Evolutionary conservation across 1,140 invertebrate species (phyloP).

Genomic region (Nasonia longicornis): DNA sequence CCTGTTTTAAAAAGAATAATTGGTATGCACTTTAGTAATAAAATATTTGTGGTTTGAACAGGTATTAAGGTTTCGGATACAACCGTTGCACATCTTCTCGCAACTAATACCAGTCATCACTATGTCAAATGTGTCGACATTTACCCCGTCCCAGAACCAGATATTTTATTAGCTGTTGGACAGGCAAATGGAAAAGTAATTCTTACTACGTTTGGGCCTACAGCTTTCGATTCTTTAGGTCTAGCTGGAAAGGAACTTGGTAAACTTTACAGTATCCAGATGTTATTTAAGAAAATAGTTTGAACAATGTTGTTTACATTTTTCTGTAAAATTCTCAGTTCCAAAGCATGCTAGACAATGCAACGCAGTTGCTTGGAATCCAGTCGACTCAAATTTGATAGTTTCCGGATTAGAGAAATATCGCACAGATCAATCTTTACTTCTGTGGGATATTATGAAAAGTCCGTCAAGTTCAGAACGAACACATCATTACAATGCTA

Average conservation of each 20-base stretch:
- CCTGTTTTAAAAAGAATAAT: not conserved
- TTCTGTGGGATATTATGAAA: constrained; percentile 84
- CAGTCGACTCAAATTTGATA: constrained; percentile 84
- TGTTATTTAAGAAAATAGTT: not conserved
- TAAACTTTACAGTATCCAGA: constrained; percentile 64
- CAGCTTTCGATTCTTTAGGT: constrained; percentile 75
- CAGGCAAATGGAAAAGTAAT: constrained; percentile 88
- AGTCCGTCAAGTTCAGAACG: constrained; percentile 63
- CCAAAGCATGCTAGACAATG: constrained; percentile 86
- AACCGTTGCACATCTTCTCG: constrained; percentile 76
- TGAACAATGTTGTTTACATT: not conserved
- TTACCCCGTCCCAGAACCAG: constrained; percentile 77
- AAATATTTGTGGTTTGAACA: constrained; percentile 55
- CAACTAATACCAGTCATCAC: constrained; percentile 75
- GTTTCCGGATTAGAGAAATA: constrained; percentile 89
- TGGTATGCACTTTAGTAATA: constrained; percentile 1
- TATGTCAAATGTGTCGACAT: constrained; percentile 85
- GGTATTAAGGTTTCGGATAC: constrained; percentile 77
- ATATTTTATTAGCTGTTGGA: constrained; percentile 86
- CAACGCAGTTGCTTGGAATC: constrained; percentile 90
- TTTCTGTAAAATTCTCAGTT: constrained; percentile 68
- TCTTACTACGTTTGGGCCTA: constrained; percentile 82
- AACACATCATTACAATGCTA: constrained; percentile 57
- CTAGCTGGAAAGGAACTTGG: constrained; percentile 83
- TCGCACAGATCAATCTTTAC: constrained; percentile 83